phyloP scores from a whole-genome alignment of 92 coral and sea anemone genomes.

The Zoanthus solanderi region DNA sequence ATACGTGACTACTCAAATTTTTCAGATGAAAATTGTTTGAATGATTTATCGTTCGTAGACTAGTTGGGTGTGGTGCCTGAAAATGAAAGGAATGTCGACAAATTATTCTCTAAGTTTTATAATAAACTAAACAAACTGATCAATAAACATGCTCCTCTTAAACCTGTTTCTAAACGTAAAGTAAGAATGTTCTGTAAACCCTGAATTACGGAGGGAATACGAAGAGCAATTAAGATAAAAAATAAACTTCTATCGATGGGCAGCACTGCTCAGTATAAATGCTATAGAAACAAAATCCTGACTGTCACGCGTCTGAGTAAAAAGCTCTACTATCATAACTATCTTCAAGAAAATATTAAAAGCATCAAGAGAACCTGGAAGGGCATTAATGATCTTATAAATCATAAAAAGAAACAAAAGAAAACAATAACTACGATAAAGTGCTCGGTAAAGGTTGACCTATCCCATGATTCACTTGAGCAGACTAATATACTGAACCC shows the following conservation, averaged over 20 bases:
- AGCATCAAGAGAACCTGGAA: too few relatives aligned
- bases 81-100: background rate
- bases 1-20: background rate
- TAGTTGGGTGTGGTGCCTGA: background rate
- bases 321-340: background rate
- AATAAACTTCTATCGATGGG: background rate
- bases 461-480: too few relatives aligned
- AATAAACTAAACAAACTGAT: background rate
- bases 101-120: background rate
- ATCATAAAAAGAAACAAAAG: too few relatives aligned
- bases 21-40: background rate
- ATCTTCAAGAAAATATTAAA: too few relatives aligned
- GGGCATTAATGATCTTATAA: too few relatives aligned
- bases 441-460: too few relatives aligned
- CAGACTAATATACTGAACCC: too few relatives aligned
- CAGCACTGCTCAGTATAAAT: background rate
- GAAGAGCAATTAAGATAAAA: background rate
- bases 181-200: background rate
- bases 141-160: background rate
- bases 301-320: background rate
- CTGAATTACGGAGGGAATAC: background rate
- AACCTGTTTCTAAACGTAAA: background rate
- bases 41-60: background rate
- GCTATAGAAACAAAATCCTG: background rate
- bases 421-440: too few relatives aligned